A percentile compares a stretch with the other conserved stretches of the same genome.
phyloP scores from a whole-genome alignment of 2,797 vertebrate genomes.

The Cuniculus paca region DNA sequence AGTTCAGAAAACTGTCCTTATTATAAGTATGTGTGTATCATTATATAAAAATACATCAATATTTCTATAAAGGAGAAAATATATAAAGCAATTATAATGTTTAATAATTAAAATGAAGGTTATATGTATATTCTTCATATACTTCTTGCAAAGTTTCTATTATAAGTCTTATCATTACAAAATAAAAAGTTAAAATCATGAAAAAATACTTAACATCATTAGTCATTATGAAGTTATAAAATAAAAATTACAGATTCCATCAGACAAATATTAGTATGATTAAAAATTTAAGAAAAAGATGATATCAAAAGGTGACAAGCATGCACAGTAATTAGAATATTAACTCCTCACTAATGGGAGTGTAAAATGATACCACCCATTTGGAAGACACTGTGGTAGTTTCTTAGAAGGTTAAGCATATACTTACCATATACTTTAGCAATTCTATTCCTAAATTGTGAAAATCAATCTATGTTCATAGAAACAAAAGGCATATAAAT shows the following conservation, averaged over 20 bases:
- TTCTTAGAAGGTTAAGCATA: not conserved
- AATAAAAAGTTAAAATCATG: not conserved
- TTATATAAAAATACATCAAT: not conserved
- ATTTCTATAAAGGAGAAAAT: not conserved
- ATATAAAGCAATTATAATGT: not conserved
- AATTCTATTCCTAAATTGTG: not conserved
- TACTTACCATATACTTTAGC: not conserved
- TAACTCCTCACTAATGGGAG: not conserved
- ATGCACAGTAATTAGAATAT: not conserved
- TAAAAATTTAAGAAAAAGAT: not conserved
- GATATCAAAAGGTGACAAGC: not conserved
- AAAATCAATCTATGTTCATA: slow-evolving; percentile 30
- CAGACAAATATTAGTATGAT: not conserved
- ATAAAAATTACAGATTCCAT: not conserved
- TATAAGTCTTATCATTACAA: not conserved
- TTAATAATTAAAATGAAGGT: not conserved
- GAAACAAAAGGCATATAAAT: not conserved
- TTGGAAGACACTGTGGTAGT: not conserved
- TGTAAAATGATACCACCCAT: not conserved
- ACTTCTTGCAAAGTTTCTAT: not conserved
- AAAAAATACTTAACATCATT: not conserved
- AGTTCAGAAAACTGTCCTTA: not conserved
- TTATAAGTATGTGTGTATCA: not conserved
- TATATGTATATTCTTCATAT: not conserved
- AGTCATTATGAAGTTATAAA: not conserved